Evolutionary conservation across 2,797 vertebrate species (phyloP).

Genomic region (Euphonia xanthogaster): DNA sequence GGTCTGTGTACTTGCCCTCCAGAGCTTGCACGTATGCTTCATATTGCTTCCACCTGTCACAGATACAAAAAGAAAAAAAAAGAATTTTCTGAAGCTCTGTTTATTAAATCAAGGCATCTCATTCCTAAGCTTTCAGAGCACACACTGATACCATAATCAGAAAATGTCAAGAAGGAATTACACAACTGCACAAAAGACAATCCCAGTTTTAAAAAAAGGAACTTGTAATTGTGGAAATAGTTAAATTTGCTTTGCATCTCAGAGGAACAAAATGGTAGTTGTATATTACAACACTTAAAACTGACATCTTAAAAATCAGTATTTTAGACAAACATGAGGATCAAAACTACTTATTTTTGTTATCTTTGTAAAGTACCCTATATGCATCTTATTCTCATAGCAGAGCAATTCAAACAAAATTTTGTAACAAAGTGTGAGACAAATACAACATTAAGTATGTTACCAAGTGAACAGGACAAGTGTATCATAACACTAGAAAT

Average conservation of each 20-base stretch:
- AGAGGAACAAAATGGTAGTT: neutral
- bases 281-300: neutral
- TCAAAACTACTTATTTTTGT: neutral
- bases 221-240: neutral
- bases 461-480: neutral
- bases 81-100: neutral
- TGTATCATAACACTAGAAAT: neutral
- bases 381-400: neutral
- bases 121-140: neutral
- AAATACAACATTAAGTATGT: neutral
- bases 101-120: neutral
- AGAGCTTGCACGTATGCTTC: slow-evolving; percentile 96
- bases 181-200: neutral
- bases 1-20: slow-evolving; percentile 96
- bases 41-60: slow-evolving; percentile 95
- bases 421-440: neutral
- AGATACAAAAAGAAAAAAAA: neutral
- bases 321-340: neutral
- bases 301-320: neutral
- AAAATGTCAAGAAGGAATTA: neutral
- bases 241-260: neutral
- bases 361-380: neutral
- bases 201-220: neutral
- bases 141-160: neutral
- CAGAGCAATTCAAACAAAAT: neutral